Evolutionary conservation across 2,113 vertebrate species (phyloP).

Genomic region (Machaerirhynchus nigripectus): DNA sequence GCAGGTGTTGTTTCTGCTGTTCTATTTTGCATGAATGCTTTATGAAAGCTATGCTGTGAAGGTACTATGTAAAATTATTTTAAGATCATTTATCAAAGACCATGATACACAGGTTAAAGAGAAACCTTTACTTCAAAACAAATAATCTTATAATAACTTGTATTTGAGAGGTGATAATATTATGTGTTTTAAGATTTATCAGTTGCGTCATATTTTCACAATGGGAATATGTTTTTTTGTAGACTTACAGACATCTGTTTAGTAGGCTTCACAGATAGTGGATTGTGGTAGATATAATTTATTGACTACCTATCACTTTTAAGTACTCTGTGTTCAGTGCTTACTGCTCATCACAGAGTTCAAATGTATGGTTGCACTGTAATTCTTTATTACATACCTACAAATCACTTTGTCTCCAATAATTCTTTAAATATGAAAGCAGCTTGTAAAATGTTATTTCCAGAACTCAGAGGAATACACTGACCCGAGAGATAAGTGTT

Average conservation of each 20-base stretch:
- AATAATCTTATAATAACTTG: background rate
- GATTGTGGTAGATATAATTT: background rate
- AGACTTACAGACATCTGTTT: background rate
- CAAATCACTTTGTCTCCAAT: background rate
- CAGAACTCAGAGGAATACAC: background rate
- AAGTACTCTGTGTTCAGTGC: background rate
- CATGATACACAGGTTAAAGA: background rate
- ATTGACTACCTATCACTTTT: background rate
- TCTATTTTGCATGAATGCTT: background rate
- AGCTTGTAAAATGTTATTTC: background rate
- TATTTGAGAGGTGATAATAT: background rate
- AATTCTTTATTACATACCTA: background rate
- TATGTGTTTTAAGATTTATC: background rate
- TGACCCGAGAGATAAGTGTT: background rate
- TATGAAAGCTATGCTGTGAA: background rate
- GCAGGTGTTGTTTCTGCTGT: background rate
- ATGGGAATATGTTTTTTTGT: background rate
- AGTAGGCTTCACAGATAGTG: background rate
- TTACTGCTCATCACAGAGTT: background rate
- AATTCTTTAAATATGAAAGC: background rate
- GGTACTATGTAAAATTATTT: background rate
- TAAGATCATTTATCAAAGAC: background rate
- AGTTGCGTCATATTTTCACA: background rate
- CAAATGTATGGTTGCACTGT: background rate
- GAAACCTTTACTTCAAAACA: background rate